Base-by-base conservation (phyloP, 2,888 invertebrate species). In the Drosophila mulleri region DNA sequence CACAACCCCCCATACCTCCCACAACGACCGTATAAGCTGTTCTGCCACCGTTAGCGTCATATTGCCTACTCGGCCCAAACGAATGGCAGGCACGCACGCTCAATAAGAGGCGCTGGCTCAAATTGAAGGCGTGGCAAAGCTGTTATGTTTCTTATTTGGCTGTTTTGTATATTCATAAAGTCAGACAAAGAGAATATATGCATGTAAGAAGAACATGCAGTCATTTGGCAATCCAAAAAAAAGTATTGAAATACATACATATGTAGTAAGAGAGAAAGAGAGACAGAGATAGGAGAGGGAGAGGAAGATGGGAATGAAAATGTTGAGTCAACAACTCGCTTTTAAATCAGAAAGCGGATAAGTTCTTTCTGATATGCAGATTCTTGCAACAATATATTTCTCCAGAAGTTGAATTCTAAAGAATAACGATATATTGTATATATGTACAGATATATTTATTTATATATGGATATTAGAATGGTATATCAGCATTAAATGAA, bases 21-120 rank as follows among this genome's bases (percentile, higher is more conserved):
- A 29, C 29, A 1, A 7, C 29, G 29, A 8, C 39, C 39, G 16
- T 41, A 41, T 41, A 41, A 7, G 41, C 39, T 39, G 16, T 16
- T 3, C 26, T n/a, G 23, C 53, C 39, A n/a, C 26, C 18, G 23
- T 54, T 39, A 54, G 18, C 32, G n/a, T 26, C 29, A 48, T 29
- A n/a, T 29, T 20, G 8, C 29, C 16, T 12, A 14, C 35, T 20
- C 16, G 16, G 14, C 18, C 56, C 12, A 69, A 87, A 89, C 82
- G 84, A 66, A 87, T 69, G 63, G 52, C 45, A 53, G 45, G 54
- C 82, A 84, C 80, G 85, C 89, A 87, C 67, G 54, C 58, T 63
- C 26, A 58, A 26, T 39, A 44, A 56, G 42, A 47, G 52, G 23
- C 23, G 47, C n/a, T 14, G 4, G 32, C 7, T 39, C 32, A 44